These are phyloP conservation scores for Ooceraea biroi DNA, from an alignment of 1,140 invertebrate species.

Conservation along the genomic window DNA sequence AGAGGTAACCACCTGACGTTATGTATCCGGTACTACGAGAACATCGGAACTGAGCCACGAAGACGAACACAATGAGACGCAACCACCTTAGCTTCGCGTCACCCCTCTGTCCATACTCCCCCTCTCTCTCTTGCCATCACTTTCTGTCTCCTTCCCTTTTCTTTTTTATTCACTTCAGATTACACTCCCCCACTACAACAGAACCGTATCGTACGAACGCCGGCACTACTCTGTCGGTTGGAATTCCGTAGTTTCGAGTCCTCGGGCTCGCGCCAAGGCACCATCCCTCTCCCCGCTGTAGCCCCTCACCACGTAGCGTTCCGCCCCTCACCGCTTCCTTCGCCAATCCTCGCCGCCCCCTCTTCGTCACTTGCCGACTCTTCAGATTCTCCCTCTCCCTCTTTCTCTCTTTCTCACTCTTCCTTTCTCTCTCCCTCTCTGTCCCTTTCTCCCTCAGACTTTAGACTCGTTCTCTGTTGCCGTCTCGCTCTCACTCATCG, in stretches of 20 bases:
- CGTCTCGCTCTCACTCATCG: slow-evolving; percentile 25
- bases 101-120: slow-evolving; percentile 32
- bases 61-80: slow-evolving; percentile 36
- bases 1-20: slow-evolving; percentile 10
- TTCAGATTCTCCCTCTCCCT: slow-evolving; percentile 24
- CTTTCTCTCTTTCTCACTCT: slow-evolving; percentile 33
- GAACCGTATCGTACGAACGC: slow-evolving; percentile 76
- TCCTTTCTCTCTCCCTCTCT: slow-evolving; percentile 2
- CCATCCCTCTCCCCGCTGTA: slow-evolving; percentile 51
- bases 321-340: slow-evolving; percentile 61
- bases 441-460: slow-evolving; percentile 41
- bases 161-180: slow-evolving; percentile 25
- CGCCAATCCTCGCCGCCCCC: slow-evolving; percentile 51
- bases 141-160: not conserved
- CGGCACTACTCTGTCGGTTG: slow-evolving; percentile 80
- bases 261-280: slow-evolving; percentile 79
- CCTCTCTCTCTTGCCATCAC: not conserved
- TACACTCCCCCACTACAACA: slow-evolving; percentile 50
- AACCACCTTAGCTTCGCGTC: slow-evolving; percentile 24
- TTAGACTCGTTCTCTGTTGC: slow-evolving; percentile 34
- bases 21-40: not conserved
- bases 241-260: slow-evolving; percentile 81
- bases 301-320: slow-evolving; percentile 16
- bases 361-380: slow-evolving; percentile 66
- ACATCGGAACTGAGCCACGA: not conserved